phyloP scores from a whole-genome alignment of 2,797 vertebrate genomes.

The Siniperca obscura region DNA sequence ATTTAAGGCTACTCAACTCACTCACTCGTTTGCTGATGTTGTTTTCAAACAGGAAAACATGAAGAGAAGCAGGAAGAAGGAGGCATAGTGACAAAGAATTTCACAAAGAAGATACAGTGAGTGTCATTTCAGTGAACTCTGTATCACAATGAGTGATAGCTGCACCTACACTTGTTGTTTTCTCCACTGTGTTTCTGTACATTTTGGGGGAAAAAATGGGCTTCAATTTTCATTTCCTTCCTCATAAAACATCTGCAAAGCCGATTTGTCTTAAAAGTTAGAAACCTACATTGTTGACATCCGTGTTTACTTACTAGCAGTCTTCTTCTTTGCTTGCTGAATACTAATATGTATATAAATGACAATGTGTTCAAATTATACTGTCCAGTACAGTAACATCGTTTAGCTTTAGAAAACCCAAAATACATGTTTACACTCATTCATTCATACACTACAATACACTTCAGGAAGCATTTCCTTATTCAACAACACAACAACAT shows the following conservation, averaged over 20 bases:
- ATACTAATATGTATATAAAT: background rate
- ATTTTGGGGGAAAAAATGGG: background rate
- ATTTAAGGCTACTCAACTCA: background rate
- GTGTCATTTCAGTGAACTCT: constrained; percentile 68
- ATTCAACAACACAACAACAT: background rate
- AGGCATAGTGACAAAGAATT: constrained; percentile 98
- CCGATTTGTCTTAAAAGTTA: background rate
- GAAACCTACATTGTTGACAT: background rate
- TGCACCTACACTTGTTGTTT: background rate
- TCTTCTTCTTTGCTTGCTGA: background rate
- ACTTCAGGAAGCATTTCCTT: no score
- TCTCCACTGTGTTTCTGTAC: background rate
- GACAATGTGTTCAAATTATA: background rate
- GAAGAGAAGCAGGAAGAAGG: constrained; percentile 98
- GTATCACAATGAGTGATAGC: constrained; percentile 1
- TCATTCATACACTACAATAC: no score
- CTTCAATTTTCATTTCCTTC: background rate
- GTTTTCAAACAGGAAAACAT: constrained; percentile 89
- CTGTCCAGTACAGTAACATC: background rate
- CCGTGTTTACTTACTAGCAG: background rate
- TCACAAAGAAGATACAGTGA: constrained; percentile 99
- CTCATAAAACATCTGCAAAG: background rate
- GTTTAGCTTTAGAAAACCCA: background rate
- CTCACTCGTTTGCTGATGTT: background rate
- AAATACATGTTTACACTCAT: background rate